Conservation (phyloP, 2,113 vertebrate genomes). For the Amazona guildingii region DNA sequence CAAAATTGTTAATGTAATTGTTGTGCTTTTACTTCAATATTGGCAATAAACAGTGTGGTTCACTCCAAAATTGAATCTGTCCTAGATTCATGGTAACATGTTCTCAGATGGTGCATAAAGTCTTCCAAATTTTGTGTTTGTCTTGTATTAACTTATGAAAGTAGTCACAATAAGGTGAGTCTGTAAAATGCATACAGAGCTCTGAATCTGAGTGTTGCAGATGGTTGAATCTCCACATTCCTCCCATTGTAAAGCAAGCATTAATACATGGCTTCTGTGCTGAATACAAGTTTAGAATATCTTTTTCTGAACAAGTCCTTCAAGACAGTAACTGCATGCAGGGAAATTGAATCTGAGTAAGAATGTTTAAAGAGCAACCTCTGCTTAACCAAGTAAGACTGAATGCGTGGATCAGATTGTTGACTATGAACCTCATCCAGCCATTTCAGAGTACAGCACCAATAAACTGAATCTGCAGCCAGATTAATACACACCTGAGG, state of each 20-base stretch:
- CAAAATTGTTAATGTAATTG: background rate
- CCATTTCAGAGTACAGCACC: background rate
- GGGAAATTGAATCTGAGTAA: background rate
- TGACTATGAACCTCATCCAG: background rate
- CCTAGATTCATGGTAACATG: background rate
- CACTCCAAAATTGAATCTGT: background rate
- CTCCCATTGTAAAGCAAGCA: background rate
- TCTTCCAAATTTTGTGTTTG: background rate
- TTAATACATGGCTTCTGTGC: background rate
- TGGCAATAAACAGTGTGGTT: background rate
- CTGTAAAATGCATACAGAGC: background rate
- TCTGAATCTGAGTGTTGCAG: background rate
- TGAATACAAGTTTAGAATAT: background rate
- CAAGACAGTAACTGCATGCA: background rate
- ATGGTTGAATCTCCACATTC: background rate
- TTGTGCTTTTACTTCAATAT: background rate
- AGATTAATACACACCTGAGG: background rate
- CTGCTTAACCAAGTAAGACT: background rate
- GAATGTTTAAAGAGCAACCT: background rate
- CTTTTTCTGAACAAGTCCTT: background rate
- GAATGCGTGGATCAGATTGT: background rate
- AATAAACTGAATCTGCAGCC: background rate
- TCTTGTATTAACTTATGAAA: background rate
- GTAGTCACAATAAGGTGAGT: background rate
- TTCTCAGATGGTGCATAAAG: background rate